Evolutionary conservation across 2,888 invertebrate genomes (phyloP).

Genomic region (Aromia moschata): DNA sequence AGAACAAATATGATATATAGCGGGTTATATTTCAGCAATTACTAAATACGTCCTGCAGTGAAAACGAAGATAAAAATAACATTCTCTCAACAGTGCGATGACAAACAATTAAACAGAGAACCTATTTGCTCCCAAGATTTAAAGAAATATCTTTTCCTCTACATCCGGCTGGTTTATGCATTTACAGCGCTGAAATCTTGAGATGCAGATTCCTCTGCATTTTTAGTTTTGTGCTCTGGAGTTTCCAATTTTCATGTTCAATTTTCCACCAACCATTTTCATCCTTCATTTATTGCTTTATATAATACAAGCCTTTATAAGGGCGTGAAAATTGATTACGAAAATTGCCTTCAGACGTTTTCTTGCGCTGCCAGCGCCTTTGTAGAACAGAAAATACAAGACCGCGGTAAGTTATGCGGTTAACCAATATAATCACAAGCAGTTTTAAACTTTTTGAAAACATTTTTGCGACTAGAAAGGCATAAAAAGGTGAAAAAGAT

Average conservation of each 20-base stretch:
- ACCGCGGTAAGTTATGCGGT: too few species aligned
- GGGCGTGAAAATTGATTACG: slow-evolving; percentile 9
- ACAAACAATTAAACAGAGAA: background rate
- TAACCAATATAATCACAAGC: too few species aligned
- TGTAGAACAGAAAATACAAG: too few species aligned
- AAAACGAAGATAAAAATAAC: too few species aligned
- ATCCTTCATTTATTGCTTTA: slow-evolving; percentile 12
- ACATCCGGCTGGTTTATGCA: too few species aligned
- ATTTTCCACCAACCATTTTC: slow-evolving; percentile 8
- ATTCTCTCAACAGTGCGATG: background rate
- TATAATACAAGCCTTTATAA: slow-evolving; percentile 6
- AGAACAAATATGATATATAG: background rate
- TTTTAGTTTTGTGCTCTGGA: slow-evolving; percentile 7
- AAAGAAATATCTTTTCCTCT: background rate
- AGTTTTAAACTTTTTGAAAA: too few species aligned
- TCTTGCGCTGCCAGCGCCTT: background rate
- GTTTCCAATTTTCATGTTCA: slow-evolving; percentile 7
- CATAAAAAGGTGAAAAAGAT: too few species aligned
- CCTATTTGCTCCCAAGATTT: background rate
- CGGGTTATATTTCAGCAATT: background rate
- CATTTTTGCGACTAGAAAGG: too few species aligned
- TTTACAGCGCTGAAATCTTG: too few species aligned
- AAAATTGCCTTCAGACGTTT: slow-evolving; percentile 9
- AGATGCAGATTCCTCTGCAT: background rate
- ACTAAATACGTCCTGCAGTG: background rate